Evolutionary conservation across 2,797 vertebrate genomes (phyloP).

Genomic region (Sebastes wilsoni): DNA sequence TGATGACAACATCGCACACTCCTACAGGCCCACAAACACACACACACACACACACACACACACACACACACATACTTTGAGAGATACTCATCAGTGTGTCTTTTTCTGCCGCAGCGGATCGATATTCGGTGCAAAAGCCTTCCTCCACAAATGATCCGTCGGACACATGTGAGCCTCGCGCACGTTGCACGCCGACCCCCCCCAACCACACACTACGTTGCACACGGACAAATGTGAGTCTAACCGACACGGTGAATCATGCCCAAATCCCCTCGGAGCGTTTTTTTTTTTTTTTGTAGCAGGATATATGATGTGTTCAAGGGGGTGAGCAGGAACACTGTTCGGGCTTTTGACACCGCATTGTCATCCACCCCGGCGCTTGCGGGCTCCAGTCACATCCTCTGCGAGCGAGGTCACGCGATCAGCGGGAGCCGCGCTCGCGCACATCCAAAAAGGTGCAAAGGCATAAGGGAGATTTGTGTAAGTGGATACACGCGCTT

Average conservation of each 20-base stretch:
- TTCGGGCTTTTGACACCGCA: slow-evolving; percentile 50
- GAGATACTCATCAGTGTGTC: neutral
- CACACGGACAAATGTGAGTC: slow-evolving; percentile 16
- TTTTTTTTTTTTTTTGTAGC: neutral
- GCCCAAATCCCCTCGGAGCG: slow-evolving; percentile 18
- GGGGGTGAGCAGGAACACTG: slow-evolving; percentile 38
- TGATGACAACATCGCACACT: slow-evolving; percentile 55
- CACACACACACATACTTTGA: neutral
- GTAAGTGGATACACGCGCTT: slow-evolving; percentile 58
- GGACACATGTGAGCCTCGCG: slow-evolving; percentile 14
- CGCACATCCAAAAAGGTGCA: slow-evolving; percentile 30
- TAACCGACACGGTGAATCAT: slow-evolving; percentile 49
- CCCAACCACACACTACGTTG: neutral
- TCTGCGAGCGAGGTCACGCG: slow-evolving; percentile 33
- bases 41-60: neutral
- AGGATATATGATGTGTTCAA: slow-evolving; percentile 36
- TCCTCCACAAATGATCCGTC: neutral
- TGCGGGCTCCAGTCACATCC: slow-evolving; percentile 20
- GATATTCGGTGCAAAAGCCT: slow-evolving; percentile 12
- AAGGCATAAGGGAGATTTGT: slow-evolving; percentile 44
- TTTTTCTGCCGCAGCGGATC: neutral
- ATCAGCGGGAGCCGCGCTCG: slow-evolving; percentile 5
- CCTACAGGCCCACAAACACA: slow-evolving; percentile 34
- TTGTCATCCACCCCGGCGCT: slow-evolving; percentile 35
- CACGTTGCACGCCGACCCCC: neutral